Conservation (phyloP, 2,888 invertebrate species). For the Thumatha senex region DNA sequence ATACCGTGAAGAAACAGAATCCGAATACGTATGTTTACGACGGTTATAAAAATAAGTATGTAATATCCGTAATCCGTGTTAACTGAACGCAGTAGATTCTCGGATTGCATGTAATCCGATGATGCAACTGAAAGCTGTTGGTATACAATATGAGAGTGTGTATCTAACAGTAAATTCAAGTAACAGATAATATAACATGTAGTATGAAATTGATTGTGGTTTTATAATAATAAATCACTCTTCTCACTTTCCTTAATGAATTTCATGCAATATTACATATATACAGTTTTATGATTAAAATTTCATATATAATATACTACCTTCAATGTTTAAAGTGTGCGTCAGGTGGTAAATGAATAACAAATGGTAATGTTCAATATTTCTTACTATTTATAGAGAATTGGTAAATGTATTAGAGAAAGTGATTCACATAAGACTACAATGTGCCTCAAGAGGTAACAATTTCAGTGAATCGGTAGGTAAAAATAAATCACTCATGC, state of each 20-base stretch:
- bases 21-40: slow-evolving; percentile 19
- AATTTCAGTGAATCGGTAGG: no score
- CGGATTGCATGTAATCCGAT: slow-evolving; percentile 4
- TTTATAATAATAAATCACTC: background rate
- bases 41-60: slow-evolving; percentile 17
- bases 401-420: no score
- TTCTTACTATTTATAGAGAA: no score
- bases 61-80: slow-evolving; percentile 11
- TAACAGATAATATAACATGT: background rate
- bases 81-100: slow-evolving; percentile 14
- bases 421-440: no score
- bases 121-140: slow-evolving; percentile 4
- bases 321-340: no score
- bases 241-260: background rate
- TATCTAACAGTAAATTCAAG: slow-evolving; percentile 2
- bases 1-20: slow-evolving; percentile 9
- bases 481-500: no score
- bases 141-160: background rate
- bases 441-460: no score
- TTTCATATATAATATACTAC: no score
- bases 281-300: background rate
- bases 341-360: no score
- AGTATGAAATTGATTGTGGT: slow-evolving; percentile 2
- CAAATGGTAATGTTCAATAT: no score
- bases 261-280: background rate